Conservation (phyloP, 2,888 invertebrate species). For the Hyposoter didymator region DNA sequence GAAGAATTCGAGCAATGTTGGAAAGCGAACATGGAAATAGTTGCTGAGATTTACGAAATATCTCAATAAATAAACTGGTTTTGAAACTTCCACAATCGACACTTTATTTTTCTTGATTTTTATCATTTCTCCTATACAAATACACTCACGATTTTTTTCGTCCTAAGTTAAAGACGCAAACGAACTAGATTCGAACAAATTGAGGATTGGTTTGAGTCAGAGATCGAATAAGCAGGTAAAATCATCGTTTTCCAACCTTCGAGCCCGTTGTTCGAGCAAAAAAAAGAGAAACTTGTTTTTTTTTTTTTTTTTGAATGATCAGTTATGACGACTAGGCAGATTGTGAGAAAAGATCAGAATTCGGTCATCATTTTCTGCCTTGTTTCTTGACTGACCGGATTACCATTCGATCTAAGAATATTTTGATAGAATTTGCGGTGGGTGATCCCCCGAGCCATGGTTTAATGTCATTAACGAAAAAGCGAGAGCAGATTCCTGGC, state of each 20-base stretch:
- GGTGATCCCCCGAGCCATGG: neutral
- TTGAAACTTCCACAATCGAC: neutral
- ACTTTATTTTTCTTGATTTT: slow-evolving; percentile 37
- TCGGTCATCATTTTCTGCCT: neutral
- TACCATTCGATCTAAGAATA: slow-evolving; percentile 19
- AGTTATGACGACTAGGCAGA: neutral
- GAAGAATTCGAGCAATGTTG: slow-evolving; percentile 59
- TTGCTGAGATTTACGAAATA: slow-evolving; percentile 59
- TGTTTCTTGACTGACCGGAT: neutral
- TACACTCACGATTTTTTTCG: slow-evolving; percentile 39
- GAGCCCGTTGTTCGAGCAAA: slow-evolving; percentile 6
- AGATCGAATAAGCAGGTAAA: slow-evolving; percentile 7
- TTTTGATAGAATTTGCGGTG: slow-evolving; percentile 29
- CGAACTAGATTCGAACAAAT: slow-evolving; percentile 19
- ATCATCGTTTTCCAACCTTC: neutral
- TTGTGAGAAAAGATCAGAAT: neutral
- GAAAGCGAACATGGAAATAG: slow-evolving; percentile 51
- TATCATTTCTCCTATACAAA: slow-evolving; percentile 34
- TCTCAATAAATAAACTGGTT: slow-evolving; percentile 17
- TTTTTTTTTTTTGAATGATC: neutral
- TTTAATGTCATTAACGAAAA: slow-evolving; percentile 83
- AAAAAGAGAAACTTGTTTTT: slow-evolving; percentile 6
- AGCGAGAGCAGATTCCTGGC: slow-evolving; percentile 85
- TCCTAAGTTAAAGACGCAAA: slow-evolving; percentile 24
- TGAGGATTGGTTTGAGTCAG: neutral